Conservation (phyloP, 2,797 vertebrate species). For the Manis pentadactyla region DNA sequence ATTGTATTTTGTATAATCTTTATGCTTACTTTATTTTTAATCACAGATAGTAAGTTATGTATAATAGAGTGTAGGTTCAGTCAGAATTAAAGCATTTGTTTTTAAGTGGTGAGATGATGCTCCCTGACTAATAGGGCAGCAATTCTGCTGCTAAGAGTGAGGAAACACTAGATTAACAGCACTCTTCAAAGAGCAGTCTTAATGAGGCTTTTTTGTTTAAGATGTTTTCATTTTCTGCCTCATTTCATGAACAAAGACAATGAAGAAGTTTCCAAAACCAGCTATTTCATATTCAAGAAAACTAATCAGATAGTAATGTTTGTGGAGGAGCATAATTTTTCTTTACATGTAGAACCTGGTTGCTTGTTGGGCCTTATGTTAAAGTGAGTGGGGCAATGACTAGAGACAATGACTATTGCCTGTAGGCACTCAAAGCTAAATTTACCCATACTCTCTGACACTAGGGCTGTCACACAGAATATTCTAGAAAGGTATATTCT, state of each 20-base stretch:
- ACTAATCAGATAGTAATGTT: not conserved
- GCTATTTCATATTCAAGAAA: slow-evolving; percentile 11
- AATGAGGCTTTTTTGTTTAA: not conserved
- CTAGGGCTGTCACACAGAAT: not conserved
- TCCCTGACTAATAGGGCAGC: not conserved
- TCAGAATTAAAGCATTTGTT: not conserved
- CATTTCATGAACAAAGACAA: slow-evolving; percentile 39
- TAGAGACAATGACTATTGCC: not conserved
- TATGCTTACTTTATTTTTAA: not conserved
- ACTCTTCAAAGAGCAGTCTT: not conserved
- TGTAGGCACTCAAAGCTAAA: not conserved
- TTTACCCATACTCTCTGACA: not conserved
- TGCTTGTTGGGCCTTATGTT: not conserved
- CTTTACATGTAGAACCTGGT: not conserved
- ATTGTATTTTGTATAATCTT: not conserved
- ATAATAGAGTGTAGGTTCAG: not conserved
- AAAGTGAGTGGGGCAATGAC: not conserved
- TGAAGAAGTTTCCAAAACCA: not conserved
- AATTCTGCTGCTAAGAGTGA: not conserved
- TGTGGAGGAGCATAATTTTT: not conserved
- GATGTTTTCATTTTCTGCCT: not conserved
- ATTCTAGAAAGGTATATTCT: not conserved
- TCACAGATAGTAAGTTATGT: not conserved
- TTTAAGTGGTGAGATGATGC: not conserved
- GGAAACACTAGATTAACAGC: not conserved